Evolutionary conservation across 2,888 invertebrate species (phyloP).

Genomic region (Polydrusus cervinus): DNA sequence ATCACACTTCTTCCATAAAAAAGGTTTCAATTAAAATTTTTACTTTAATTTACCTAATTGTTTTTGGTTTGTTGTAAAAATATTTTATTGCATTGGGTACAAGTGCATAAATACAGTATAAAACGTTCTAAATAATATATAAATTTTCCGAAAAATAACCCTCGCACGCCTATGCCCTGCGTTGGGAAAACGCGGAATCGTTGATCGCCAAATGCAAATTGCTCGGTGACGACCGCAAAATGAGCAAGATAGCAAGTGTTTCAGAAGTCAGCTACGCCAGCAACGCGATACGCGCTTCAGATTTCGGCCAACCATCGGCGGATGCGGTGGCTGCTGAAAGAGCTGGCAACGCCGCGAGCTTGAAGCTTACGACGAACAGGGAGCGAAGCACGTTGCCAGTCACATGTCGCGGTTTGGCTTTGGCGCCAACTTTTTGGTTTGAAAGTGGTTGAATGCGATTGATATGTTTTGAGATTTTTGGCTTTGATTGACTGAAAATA

Average conservation of each 20-base stretch:
- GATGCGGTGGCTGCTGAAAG: slow-evolving; percentile 47
- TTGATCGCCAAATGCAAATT: slow-evolving; percentile 59
- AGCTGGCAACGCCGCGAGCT: slow-evolving; percentile 46
- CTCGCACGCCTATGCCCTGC: slow-evolving; percentile 36
- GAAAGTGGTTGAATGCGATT: slow-evolving; percentile 30
- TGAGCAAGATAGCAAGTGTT: slow-evolving; percentile 60
- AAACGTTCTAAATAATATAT: too few relatives aligned
- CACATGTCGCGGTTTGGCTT: slow-evolving; percentile 48
- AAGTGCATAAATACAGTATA: too few relatives aligned
- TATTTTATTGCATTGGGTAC: too few relatives aligned
- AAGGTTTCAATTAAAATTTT: too few relatives aligned
- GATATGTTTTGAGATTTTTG: slow-evolving; percentile 16
- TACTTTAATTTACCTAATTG: too few relatives aligned
- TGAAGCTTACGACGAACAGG: slow-evolving; percentile 43
- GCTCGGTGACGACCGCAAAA: slow-evolving; percentile 61
- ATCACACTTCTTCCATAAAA: too few relatives aligned
- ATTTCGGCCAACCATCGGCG: slow-evolving; percentile 51
- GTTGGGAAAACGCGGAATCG: slow-evolving; percentile 51
- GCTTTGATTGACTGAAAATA: neutral
- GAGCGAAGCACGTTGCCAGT: slow-evolving; percentile 46
- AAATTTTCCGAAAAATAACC: neutral
- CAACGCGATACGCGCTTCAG: slow-evolving; percentile 43
- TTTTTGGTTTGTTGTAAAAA: too few relatives aligned
- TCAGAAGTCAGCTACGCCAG: slow-evolving; percentile 57
- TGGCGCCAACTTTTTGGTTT: slow-evolving; percentile 52